These are phyloP conservation scores for Nibea coibor DNA, from an alignment of 2,113 vertebrate genomes.

Conservation along the genomic window DNA sequence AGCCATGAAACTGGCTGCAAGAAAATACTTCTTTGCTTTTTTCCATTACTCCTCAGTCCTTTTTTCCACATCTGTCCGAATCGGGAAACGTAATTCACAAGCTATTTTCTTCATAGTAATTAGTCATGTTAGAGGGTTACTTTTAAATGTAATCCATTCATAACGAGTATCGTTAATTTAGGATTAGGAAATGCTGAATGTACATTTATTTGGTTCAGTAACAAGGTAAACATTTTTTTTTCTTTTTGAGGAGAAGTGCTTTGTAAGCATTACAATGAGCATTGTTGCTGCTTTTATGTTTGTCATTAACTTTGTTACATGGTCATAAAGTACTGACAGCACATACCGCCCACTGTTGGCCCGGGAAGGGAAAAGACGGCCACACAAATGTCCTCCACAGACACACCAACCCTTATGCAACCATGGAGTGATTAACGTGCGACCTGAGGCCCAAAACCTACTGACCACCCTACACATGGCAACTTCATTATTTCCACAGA, in stretches of 20 bases:
- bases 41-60: constrained; percentile 22
- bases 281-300: background rate
- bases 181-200: no score
- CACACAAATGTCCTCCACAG: background rate
- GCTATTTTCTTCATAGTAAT: background rate
- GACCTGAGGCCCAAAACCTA: background rate
- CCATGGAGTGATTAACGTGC: background rate
- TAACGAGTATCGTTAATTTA: background rate
- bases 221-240: background rate
- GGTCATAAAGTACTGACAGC: background rate
- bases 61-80: constrained; percentile 5
- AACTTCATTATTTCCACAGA: no score
- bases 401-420: background rate
- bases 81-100: background rate
- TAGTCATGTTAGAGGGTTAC: background rate
- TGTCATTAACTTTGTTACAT: background rate
- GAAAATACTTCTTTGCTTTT: constrained; percentile 46
- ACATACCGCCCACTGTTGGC: background rate
- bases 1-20: constrained; percentile 45
- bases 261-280: background rate
- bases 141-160: background rate
- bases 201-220: background rate
- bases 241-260: background rate
- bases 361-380: background rate
- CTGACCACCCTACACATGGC: background rate